Base-by-base conservation (phyloP, 1,140 invertebrate genomes). In the Dinoponera quadriceps region DNA sequence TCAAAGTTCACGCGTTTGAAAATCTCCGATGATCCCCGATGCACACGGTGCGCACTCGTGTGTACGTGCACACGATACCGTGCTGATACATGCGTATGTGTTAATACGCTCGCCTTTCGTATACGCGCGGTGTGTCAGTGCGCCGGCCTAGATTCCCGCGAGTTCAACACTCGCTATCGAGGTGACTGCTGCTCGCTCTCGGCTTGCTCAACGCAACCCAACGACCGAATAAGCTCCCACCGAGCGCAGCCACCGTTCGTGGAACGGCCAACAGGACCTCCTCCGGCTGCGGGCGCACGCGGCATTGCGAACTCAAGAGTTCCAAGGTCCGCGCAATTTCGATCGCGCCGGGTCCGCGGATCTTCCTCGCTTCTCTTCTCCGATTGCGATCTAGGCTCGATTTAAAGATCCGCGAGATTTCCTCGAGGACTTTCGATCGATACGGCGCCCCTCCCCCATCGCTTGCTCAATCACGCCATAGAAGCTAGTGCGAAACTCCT, bases 151-250 rank as follows among this genome's bases (percentile, higher is more conserved):
- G 94, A 94, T 94, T 94, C 89, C 82, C 91, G 88, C 89, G 93
- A 91, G 94, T 94, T 94, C 94, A 94, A 94, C 92, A 93, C 77
- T 93, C 93, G 91, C 93, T 94, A 94, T 94, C 93, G 94, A 94
- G 94, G 93, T 94, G 93, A 94, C 92, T 93, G 90, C 92, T 91
- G 90, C 90, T 92, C 83, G 87, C 89, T 90, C 89, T 91, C 88
- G 90, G 89, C 90, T 93, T 93, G 90, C 93, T 93, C 92, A 93
- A 94, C 89, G 89, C 91, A 91, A 91, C 74, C 87, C 88, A 83
- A 89, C 91, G 90, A 91, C 91, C 90, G 84, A 91, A 90, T 90
- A 90, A 89, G 84, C 88, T 89, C 87, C 88, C 90, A 89, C 83
- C 85, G 82, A 82, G 78, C 82, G 73, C 74, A 60, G 78, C 75